Evolutionary conservation across 2,888 invertebrate species (phyloP), one percentile per base, ranked within the genome.

Genomic region (Crocallis elinguaria): DNA sequence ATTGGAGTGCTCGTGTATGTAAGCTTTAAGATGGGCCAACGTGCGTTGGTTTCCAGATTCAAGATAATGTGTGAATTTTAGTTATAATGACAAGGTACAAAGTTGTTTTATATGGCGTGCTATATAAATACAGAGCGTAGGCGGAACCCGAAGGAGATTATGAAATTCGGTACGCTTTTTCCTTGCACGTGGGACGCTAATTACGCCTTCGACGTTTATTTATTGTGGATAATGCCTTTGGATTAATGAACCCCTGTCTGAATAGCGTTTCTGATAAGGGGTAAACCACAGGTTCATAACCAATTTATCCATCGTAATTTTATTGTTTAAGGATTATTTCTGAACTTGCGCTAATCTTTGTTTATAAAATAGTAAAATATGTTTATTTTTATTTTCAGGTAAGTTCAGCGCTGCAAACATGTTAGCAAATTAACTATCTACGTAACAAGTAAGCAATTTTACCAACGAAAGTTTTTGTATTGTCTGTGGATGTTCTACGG

Each of bases 81-180:
- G n/a, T 27, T 27, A 35, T 23, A 17, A 11, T 8, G 23, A 30
- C 27, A 23, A 29, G 35, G 21, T 46, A 25, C 36, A 25, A 46
- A 46, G 23, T 16, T 13, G 13, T 45, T 44, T n/a, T 36, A 36
- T 42, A 13, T 11, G 5, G 3, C 11, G 8, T 12, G 35, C 16
- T 25, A n/a, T 46, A 41, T 41, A 46, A 50, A 44, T 39, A 44
- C 32, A 32, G 19, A 12, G 65, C 57, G 77, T 79, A 71, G 83
- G 82, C 76, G 78, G 64, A 58, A 57, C 67, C 32, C 23, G 23
- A 38, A 25, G 42, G 67, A 60, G 72, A 79, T 89, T 89, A 82
- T 84, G 88, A 84, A 88, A 89, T 80, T 81, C 62, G 70, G 71
- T 72, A 69, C 71, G 83, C 80, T 86, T 88, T 87, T 86, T 79